A percentile compares a stretch with the other conserved stretches of the same genome.
phyloP scores from a whole-genome alignment of 2,888 invertebrate species.

The Hirtodrosophila trivittata region DNA sequence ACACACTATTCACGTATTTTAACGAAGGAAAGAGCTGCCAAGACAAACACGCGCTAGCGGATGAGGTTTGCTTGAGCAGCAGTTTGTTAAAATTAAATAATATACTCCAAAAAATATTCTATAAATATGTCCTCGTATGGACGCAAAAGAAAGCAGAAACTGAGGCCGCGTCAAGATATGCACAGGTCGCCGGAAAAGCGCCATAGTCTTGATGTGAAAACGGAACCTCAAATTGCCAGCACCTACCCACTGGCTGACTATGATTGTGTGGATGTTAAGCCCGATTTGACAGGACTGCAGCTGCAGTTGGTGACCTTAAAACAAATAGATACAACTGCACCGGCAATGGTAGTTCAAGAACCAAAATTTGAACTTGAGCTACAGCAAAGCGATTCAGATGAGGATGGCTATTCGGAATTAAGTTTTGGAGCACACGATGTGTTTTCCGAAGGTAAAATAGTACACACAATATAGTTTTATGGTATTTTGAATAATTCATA shows the following conservation, averaged over 20 bases:
- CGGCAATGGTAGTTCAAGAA: slow-evolving; percentile 12
- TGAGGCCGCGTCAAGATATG: slow-evolving; percentile 58
- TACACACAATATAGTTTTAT: no score
- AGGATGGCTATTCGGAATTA: slow-evolving; percentile 71
- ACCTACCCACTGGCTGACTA: slow-evolving; percentile 61
- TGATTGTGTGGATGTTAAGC: slow-evolving; percentile 59
- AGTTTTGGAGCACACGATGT: slow-evolving; percentile 51
- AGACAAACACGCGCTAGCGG: slow-evolving; percentile 64
- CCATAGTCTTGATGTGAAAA: slow-evolving; percentile 47
- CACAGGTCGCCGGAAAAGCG: slow-evolving; percentile 59
- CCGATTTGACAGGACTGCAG: slow-evolving; percentile 62
- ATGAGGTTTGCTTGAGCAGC: slow-evolving; percentile 31
- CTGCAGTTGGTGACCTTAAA: slow-evolving; percentile 37
- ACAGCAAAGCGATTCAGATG: slow-evolving; percentile 70
- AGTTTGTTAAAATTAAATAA: slow-evolving; percentile 22
- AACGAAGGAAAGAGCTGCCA: slow-evolving; percentile 61
- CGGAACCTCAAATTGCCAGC: slow-evolving; percentile 38
- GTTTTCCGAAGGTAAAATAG: slow-evolving; percentile 63
- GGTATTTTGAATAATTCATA: no score
- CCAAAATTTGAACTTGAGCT: slow-evolving; percentile 46
- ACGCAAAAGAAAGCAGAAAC: slow-evolving; percentile 60
- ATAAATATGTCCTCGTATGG: slow-evolving; percentile 51
- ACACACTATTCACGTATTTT: slow-evolving; percentile 43
- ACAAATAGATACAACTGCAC: slow-evolving; percentile 11
- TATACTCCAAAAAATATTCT: not conserved